These are phyloP conservation scores for Chaitophorus viminalis DNA, from an alignment of 2,888 invertebrate species.

Conservation along the genomic window DNA sequence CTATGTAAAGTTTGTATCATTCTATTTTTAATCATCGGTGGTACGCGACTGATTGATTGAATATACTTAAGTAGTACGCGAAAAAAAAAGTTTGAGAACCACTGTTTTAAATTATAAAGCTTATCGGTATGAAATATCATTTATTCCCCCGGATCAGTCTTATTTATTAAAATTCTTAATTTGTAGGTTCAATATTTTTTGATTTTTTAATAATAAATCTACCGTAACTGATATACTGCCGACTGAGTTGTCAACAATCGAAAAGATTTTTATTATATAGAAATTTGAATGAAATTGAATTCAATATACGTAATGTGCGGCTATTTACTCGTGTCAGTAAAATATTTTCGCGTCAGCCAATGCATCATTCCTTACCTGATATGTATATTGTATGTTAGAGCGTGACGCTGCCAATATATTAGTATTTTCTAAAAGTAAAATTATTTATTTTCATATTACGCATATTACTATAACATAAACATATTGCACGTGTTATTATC, in stretches of 20 bases:
- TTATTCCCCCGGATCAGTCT: background rate
- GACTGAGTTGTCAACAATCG: background rate
- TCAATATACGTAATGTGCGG: background rate
- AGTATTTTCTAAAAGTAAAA: background rate
- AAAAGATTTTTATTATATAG: background rate
- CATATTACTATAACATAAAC: too few relatives aligned
- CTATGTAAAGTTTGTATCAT: too few relatives aligned
- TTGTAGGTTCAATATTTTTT: background rate
- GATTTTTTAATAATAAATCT: background rate
- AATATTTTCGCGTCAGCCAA: background rate
- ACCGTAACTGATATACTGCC: background rate
- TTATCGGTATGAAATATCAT: background rate
- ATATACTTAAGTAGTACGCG: too few relatives aligned
- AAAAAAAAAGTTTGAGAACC: too few relatives aligned
- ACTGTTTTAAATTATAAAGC: too few relatives aligned
- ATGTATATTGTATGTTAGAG: background rate
- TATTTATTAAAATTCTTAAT: background rate
- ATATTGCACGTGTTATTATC: background rate
- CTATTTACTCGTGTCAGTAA: background rate
- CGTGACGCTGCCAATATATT: background rate
- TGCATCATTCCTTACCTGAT: background rate
- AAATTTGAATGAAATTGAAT: background rate
- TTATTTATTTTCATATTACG: background rate
- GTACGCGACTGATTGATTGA: too few relatives aligned
- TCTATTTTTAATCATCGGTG: too few relatives aligned